phyloP scores from a whole-genome alignment of 2,113 vertebrate genomes.

The Hyaena hyaena region DNA sequence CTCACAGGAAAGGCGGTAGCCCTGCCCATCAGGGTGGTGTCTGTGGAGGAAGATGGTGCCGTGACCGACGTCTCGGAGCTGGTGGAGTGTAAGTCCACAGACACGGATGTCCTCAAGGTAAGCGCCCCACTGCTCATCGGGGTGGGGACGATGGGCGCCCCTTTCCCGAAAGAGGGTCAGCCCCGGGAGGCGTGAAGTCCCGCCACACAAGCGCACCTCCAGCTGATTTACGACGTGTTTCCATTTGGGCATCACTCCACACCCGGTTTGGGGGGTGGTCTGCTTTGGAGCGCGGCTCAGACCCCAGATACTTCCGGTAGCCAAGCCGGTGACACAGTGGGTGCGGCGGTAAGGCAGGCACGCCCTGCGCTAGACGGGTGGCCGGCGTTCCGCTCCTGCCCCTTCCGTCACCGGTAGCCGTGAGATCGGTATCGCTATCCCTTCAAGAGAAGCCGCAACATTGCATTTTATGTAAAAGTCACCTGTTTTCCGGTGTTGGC shows the following conservation, averaged over 20 bases:
- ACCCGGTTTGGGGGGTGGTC: background rate
- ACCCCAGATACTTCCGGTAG: fast-evolving
- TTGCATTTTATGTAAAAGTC: background rate
- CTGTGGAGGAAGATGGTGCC: slow-evolving; percentile 89
- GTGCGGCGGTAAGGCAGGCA: fast-evolving
- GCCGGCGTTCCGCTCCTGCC: fast-evolving
- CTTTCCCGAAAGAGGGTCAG: fast-evolving
- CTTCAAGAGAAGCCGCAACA: background rate
- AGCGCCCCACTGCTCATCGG: slow-evolving; percentile 36
- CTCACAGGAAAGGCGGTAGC: slow-evolving; percentile 95
- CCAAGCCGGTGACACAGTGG: no score
- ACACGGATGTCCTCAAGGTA: slow-evolving; percentile 95
- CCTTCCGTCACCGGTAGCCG: fast-evolving
- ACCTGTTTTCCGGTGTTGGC: background rate
- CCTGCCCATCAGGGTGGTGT: slow-evolving; percentile 94
- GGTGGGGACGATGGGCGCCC: fast-evolving
- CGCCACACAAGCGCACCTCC: fast-evolving
- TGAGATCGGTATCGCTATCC: fast-evolving
- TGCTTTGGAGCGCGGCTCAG: background rate
- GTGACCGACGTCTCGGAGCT: slow-evolving; percentile 93
- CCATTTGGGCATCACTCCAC: fast-evolving
- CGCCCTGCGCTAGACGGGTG: background rate
- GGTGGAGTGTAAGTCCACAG: slow-evolving; percentile 92
- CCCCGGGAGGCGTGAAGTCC: fast-evolving
- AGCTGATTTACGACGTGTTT: fast-evolving